These are phyloP conservation scores for Ormyrus labotus DNA, from an alignment of 2,888 invertebrate species.

Conservation along the genomic window DNA sequence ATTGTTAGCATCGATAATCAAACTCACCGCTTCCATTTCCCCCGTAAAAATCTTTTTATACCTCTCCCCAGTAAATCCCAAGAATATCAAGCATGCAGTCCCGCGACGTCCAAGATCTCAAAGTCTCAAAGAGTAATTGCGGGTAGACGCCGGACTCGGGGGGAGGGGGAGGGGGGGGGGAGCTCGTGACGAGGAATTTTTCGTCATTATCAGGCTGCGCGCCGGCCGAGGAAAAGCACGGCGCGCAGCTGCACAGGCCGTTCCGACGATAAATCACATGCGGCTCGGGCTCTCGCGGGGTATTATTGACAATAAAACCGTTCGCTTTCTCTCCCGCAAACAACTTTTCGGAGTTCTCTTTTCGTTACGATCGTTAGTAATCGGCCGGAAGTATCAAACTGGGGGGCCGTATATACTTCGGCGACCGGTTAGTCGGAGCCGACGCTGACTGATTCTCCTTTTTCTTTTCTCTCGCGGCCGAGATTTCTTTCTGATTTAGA, in stretches of 20 bases:
- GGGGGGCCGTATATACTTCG: neutral
- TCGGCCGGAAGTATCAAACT: slow-evolving; percentile 27
- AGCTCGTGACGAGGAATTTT: slow-evolving; percentile 15
- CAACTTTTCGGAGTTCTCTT: too few relatives aligned
- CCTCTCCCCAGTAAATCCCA: too few relatives aligned
- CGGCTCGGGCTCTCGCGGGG: neutral
- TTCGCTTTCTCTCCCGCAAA: slow-evolving; percentile 1
- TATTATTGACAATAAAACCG: slow-evolving; percentile 42
- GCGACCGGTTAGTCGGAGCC: slow-evolving; percentile 9
- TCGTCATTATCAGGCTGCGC: slow-evolving; percentile 32
- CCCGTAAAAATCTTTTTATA: too few relatives aligned
- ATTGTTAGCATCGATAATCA: too few relatives aligned
- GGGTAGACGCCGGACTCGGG: neutral
- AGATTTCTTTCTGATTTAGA: neutral
- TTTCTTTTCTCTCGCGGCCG: neutral
- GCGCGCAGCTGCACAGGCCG: neutral
- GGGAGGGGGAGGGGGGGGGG: neutral
- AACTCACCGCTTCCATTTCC: too few relatives aligned
- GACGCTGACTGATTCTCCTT: slow-evolving; percentile 23
- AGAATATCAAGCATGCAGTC: too few relatives aligned
- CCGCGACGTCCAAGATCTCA: too few relatives aligned
- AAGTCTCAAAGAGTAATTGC: too few relatives aligned
- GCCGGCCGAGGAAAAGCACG: neutral
- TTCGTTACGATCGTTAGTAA: slow-evolving; percentile 23
- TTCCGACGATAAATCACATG: slow-evolving; percentile 18